Conservation (phyloP, 2,888 invertebrate genomes). For the Dexiosoma caninum region DNA sequence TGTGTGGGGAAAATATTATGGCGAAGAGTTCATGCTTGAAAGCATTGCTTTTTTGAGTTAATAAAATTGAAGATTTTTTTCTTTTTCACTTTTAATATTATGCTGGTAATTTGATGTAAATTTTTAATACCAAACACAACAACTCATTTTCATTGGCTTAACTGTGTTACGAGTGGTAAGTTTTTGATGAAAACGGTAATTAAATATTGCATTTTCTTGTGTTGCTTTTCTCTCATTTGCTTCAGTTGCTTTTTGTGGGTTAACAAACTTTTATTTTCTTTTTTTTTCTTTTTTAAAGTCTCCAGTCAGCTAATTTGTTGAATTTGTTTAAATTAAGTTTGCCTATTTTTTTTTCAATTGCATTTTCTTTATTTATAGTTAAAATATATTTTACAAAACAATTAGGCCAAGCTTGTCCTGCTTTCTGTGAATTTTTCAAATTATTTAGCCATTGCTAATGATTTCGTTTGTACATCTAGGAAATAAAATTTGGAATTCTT, state of each 20-base stretch:
- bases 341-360: neutral
- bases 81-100: neutral
- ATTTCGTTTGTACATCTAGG: too few species aligned
- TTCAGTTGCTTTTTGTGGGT: slow-evolving; percentile 16
- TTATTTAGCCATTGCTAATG: too few species aligned
- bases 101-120: neutral
- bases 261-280: slow-evolving; percentile 25
- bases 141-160: neutral
- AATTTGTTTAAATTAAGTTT: slow-evolving; percentile 3
- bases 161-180: slow-evolving; percentile 25
- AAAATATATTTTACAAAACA: neutral
- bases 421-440: too few species aligned
- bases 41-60: neutral
- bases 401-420: neutral
- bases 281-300: slow-evolving; percentile 10
- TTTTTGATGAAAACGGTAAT: neutral
- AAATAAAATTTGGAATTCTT: too few species aligned
- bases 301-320: neutral
- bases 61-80: neutral
- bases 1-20: neutral
- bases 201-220: neutral
- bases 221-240: neutral
- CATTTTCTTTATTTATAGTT: neutral
- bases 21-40: neutral
- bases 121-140: neutral